A percentile compares a stretch with the other conserved stretches of the same genome.
These are phyloP conservation scores for Sardina pilchardus DNA, from an alignment of 2,113 vertebrate species.

Conservation along the genomic window DNA sequence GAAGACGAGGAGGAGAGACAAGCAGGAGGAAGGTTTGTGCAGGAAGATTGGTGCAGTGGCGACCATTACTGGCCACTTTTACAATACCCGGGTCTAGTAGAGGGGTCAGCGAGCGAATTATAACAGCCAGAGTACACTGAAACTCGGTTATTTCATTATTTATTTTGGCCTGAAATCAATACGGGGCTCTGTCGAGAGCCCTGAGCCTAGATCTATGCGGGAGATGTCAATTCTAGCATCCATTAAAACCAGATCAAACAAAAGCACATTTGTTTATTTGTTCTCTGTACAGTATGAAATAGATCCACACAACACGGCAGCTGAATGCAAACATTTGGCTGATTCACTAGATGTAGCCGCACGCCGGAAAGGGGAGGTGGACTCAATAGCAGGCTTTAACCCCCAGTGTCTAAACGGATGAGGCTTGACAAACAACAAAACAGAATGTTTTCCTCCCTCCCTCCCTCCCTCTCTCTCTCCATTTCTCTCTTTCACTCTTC, in stretches of 20 bases:
- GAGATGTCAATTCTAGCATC: not conserved
- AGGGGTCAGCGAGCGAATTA: not conserved
- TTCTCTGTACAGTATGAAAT: not conserved
- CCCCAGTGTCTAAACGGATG: not conserved
- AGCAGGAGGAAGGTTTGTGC: not conserved
- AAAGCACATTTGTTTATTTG: not conserved
- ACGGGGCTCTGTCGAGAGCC: not conserved
- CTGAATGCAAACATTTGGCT: not conserved
- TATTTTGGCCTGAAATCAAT: not conserved
- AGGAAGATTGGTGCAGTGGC: not conserved
- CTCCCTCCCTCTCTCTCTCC: not conserved
- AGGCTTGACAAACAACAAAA: not conserved
- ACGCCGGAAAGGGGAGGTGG: not conserved
- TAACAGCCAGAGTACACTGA: not conserved
- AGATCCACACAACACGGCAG: not conserved
- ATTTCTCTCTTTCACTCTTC: not conserved
- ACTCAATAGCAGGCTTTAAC: constrained; percentile 7
- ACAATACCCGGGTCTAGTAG: not conserved
- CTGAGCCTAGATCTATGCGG: not conserved
- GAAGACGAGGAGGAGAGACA: not conserved
- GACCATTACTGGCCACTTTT: not conserved
- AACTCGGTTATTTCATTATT: not conserved
- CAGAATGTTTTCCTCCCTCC: not conserved
- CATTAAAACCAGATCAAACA: not conserved
- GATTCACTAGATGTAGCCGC: not conserved